Evolutionary conservation across 2,888 invertebrate species (phyloP).

Genomic region (Gryllus longicercus): DNA sequence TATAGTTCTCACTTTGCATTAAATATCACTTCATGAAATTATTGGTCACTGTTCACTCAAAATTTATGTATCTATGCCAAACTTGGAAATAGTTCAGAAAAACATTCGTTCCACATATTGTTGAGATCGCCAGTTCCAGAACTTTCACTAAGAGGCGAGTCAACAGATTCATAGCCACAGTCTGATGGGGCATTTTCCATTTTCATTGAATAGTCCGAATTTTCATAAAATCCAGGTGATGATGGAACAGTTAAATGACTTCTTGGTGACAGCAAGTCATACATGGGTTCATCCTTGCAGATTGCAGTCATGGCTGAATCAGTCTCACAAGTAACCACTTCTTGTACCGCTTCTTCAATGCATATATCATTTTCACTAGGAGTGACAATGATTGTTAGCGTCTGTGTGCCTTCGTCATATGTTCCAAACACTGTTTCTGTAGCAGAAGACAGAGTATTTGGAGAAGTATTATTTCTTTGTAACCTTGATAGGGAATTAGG

Average conservation of each 20-base stretch:
- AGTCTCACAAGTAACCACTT: conserved; percentile 42
- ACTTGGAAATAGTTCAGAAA: conserved; percentile 74
- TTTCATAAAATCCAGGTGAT: conserved; percentile 20
- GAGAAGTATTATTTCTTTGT: conserved; percentile 20
- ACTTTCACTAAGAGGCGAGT: conserved; percentile 51
- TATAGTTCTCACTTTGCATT: too few species aligned
- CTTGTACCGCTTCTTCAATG: conserved; percentile 51
- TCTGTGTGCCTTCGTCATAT: conserved; percentile 68
- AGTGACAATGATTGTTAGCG: conserved; percentile 65
- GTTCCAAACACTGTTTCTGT: conserved; percentile 60
- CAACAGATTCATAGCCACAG: conserved; percentile 64
- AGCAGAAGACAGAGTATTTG: background rate
- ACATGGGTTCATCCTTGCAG: conserved; percentile 25
- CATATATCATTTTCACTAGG: conserved; percentile 55
- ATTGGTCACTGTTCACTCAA: too few species aligned
- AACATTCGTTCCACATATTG: conserved; percentile 71
- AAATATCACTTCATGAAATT: too few species aligned
- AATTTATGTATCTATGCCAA: conserved; percentile 52
- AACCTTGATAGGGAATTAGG: conserved; percentile 11
- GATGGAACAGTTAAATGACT: conserved; percentile 21
- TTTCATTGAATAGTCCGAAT: background rate
- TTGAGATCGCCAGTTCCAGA: conserved; percentile 50
- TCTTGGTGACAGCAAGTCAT: conserved; percentile 26
- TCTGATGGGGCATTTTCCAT: conserved; percentile 49
- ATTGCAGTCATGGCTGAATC: background rate